phyloP scores from a whole-genome alignment of 2,888 invertebrate species.

The Lasioglossum leucozonium region DNA sequence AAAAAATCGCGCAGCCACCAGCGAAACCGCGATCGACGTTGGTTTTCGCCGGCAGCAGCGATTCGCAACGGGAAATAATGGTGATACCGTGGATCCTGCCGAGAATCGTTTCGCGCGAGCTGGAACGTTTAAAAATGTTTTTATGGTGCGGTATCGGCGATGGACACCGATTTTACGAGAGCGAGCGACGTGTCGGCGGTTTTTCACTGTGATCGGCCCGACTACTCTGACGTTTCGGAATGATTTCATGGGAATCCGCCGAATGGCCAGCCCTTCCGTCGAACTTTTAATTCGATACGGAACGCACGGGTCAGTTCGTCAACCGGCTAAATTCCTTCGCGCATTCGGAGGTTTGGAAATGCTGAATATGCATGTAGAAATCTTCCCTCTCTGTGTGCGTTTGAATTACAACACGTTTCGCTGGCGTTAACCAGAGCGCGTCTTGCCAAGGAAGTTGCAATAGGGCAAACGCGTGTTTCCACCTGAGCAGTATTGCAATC shows the following conservation, averaged over 20 bases:
- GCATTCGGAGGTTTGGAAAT: neutral
- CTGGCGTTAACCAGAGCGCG: neutral
- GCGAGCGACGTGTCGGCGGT: neutral
- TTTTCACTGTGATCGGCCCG: neutral
- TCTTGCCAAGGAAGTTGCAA: neutral
- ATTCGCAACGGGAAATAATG: slow-evolving; percentile 21
- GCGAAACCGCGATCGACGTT: neutral
- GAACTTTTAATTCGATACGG: neutral
- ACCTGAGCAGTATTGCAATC: slow-evolving; percentile 29
- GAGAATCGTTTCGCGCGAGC: neutral
- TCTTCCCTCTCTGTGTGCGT: neutral
- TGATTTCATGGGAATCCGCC: neutral
- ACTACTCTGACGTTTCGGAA: neutral
- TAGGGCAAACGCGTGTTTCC: slow-evolving; percentile 6
- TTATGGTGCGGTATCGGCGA: neutral
- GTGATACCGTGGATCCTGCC: neutral
- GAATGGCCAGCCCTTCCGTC: neutral
- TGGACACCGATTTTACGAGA: neutral
- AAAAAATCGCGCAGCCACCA: neutral
- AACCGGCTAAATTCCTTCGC: neutral
- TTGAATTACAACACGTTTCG: slow-evolving; percentile 13
- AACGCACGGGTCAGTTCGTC: neutral
- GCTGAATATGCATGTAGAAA: neutral
- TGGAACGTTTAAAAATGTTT: neutral
- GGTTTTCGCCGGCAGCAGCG: neutral